Conservation (phyloP, 2,888 invertebrate genomes). For the Drosophila crucigera region DNA sequence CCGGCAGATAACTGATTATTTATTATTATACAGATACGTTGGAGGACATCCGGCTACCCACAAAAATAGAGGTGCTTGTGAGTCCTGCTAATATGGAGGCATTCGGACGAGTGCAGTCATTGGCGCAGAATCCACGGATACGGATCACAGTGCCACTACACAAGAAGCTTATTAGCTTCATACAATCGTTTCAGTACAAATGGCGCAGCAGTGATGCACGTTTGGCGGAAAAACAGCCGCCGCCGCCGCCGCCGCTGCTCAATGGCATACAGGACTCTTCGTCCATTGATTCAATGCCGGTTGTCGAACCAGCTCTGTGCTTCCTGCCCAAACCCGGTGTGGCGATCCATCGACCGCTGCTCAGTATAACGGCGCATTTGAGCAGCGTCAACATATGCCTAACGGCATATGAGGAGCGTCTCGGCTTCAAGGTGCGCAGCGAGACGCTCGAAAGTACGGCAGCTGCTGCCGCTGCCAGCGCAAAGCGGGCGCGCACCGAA, state of each 20-base stretch:
- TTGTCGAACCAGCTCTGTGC: slow-evolving; percentile 80
- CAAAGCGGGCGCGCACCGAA: slow-evolving; percentile 87
- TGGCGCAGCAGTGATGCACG: slow-evolving; percentile 89
- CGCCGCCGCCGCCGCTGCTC: slow-evolving; percentile 9
- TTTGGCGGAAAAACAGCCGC: slow-evolving; percentile 70
- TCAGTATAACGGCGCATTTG: slow-evolving; percentile 91
- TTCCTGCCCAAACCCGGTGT: slow-evolving; percentile 87
- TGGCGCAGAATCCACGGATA: slow-evolving; percentile 96
- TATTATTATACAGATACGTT: slow-evolving; percentile 87
- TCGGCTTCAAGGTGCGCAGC: slow-evolving; percentile 87
- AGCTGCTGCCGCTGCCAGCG: slow-evolving; percentile 47
- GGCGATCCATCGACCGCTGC: slow-evolving; percentile 89
- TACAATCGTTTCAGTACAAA: slow-evolving; percentile 90
- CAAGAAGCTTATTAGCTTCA: slow-evolving; percentile 89
- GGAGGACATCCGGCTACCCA: slow-evolving; percentile 91
- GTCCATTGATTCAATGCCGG: neutral
- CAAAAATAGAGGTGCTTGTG: slow-evolving; percentile 90
- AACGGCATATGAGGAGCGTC: slow-evolving; percentile 90
- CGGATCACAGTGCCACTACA: slow-evolving; percentile 91
- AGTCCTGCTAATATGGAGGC: slow-evolving; percentile 92
- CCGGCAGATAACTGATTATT: neutral
- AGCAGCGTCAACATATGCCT: slow-evolving; percentile 92
- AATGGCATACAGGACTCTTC: neutral
- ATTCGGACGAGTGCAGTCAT: slow-evolving; percentile 93
- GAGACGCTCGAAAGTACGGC: slow-evolving; percentile 84